Conservation (phyloP, 2,888 invertebrate genomes). For the Tenthredo scrophulariae region DNA sequence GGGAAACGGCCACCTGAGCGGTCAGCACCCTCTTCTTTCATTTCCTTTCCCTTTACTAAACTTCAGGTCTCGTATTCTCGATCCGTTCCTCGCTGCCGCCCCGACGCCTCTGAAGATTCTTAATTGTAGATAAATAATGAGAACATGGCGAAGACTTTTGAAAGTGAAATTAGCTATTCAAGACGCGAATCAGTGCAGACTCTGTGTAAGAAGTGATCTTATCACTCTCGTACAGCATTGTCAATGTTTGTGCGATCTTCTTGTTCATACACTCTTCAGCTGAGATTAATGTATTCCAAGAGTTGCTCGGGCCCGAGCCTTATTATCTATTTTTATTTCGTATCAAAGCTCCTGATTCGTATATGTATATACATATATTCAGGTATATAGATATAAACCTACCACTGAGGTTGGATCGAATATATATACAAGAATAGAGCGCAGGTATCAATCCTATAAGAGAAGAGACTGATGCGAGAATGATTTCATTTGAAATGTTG, state of each 20-base stretch:
- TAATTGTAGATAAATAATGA: slow-evolving; percentile 66
- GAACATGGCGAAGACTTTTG: slow-evolving; percentile 61
- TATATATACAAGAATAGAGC: background rate
- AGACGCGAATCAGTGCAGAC: slow-evolving; percentile 9
- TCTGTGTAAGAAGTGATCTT: slow-evolving; percentile 17
- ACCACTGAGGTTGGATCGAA: background rate
- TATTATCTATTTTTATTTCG: background rate
- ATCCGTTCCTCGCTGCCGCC: slow-evolving; percentile 38
- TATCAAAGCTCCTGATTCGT: background rate
- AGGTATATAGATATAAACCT: background rate
- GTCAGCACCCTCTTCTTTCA: slow-evolving; percentile 54
- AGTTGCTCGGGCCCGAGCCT: background rate
- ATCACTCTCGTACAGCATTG: slow-evolving; percentile 37
- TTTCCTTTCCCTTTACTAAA: background rate
- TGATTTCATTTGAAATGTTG: background rate
- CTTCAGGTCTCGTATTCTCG: background rate
- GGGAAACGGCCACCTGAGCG: slow-evolving; percentile 66
- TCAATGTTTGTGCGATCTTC: slow-evolving; percentile 38
- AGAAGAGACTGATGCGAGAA: background rate
- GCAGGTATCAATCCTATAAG: background rate
- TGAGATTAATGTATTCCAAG: slow-evolving; percentile 17
- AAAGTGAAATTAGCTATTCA: slow-evolving; percentile 57
- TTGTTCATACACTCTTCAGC: slow-evolving; percentile 14
- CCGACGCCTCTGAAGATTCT: slow-evolving; percentile 60
- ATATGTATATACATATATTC: no score